phyloP scores from a whole-genome alignment of 2,888 invertebrate species.

The Harpalus rubripes region DNA sequence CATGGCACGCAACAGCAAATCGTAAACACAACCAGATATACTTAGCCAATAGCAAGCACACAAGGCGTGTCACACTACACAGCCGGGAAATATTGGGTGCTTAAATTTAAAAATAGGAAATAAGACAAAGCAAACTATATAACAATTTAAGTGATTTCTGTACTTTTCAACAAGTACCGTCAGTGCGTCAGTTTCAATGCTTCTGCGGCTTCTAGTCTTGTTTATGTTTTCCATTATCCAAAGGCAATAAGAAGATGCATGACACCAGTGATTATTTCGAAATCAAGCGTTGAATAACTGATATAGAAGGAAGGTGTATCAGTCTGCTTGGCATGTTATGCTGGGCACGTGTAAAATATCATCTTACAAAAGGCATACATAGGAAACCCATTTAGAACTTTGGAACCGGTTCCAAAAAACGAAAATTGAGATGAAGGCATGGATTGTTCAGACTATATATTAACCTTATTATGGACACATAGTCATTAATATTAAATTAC shows the following conservation, averaged over 20 bases:
- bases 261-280: conserved; percentile 32
- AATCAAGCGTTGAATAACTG: conserved; percentile 40
- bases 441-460: conserved; percentile 56
- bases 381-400: conserved; percentile 70
- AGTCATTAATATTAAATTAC: conserved; percentile 64
- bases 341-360: conserved; percentile 70
- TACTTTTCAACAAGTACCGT: conserved; percentile 13
- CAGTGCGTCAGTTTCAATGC: background rate
- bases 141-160: conserved; percentile 30
- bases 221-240: too few species aligned
- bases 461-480: conserved; percentile 58
- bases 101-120: conserved; percentile 68
- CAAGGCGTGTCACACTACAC: conserved; percentile 75
- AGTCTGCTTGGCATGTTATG: conserved; percentile 63
- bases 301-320: conserved; percentile 37
- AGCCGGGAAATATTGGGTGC: conserved; percentile 75
- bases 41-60: conserved; percentile 72
- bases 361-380: conserved; percentile 70
- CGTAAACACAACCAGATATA: conserved; percentile 70
- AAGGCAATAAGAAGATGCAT: background rate
- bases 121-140: conserved; percentile 45
- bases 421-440: conserved; percentile 59
- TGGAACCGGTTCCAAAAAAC: conserved; percentile 69
- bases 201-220: too few species aligned
- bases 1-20: conserved; percentile 69